A percentile compares a stretch with the other conserved stretches of the same genome.
These are phyloP conservation scores for Elaphurus davidianus DNA, from an alignment of 2,113 vertebrate species.

Conservation along the genomic window DNA sequence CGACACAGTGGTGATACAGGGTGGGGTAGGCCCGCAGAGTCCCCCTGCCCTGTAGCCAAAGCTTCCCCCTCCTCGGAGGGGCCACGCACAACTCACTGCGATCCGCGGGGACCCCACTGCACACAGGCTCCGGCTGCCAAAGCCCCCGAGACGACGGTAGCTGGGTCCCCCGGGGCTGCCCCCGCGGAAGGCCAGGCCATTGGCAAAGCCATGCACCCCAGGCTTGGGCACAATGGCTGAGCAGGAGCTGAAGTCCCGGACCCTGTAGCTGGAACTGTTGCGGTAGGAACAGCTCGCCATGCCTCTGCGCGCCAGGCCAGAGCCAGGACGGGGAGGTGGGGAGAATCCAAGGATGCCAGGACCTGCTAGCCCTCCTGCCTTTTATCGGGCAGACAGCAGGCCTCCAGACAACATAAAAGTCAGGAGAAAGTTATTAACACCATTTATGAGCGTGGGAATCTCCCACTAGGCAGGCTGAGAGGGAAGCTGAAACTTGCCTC, in stretches of 20 bases:
- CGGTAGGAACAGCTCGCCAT: slow-evolving; percentile 24
- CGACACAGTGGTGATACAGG: slow-evolving; percentile 12
- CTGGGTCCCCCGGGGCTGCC: neutral
- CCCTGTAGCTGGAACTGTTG: fast-evolving
- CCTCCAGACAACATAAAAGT: slow-evolving; percentile 52
- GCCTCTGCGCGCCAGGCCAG: neutral
- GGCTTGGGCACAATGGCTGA: slow-evolving; percentile 35
- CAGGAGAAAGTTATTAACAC: slow-evolving; percentile 28
- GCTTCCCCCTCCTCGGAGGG: neutral
- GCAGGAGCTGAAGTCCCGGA: slow-evolving; percentile 47
- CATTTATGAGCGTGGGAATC: slow-evolving; percentile 54
- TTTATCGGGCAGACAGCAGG: slow-evolving; percentile 27
- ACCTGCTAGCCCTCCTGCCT: neutral
- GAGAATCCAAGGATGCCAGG: neutral
- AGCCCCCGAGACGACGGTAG: neutral
- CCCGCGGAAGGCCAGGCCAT: neutral
- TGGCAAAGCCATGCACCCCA: neutral
- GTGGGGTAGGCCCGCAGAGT: neutral
- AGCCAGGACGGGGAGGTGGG: fast-evolving
- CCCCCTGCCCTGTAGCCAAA: slow-evolving; percentile 43
- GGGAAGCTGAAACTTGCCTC: slow-evolving; percentile 24
- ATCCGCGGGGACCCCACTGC: neutral
- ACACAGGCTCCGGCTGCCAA: slow-evolving; percentile 55
- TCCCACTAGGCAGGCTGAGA: neutral
- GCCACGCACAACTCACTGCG: neutral